A percentile compares a stretch with the other conserved stretches of the same genome.
Conservation (phyloP, 2,113 vertebrate genomes). For the Mirza zaza region DNA sequence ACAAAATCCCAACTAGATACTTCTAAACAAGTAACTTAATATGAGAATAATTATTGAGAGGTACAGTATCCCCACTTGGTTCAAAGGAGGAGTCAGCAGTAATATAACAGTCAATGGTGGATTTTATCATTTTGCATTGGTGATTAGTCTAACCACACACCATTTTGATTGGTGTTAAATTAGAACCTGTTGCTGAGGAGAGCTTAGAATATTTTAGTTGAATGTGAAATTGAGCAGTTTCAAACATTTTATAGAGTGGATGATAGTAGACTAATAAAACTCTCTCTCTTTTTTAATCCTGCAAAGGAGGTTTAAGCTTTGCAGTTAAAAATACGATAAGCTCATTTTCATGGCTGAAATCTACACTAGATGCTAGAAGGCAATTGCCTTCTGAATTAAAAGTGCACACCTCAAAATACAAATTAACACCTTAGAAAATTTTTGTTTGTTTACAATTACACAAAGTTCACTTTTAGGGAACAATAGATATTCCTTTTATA, state of each 20-base stretch:
- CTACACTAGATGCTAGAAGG: not conserved
- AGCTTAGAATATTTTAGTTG: slow-evolving; percentile 78
- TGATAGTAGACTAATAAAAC: slow-evolving; percentile 71
- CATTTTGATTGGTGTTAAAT: slow-evolving; percentile 80
- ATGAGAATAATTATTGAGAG: slow-evolving; percentile 50
- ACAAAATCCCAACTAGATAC: slow-evolving; percentile 61
- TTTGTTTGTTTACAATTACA: slow-evolving; percentile 14
- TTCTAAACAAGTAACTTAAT: slow-evolving; percentile 66
- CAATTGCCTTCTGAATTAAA: slow-evolving; percentile 39
- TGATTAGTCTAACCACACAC: slow-evolving; percentile 74
- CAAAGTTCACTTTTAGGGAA: not conserved
- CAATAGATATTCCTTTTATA: not conserved
- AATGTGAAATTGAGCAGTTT: slow-evolving; percentile 74
- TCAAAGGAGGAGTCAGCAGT: slow-evolving; percentile 57
- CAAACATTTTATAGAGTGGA: slow-evolving; percentile 70
- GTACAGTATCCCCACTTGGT: slow-evolving; percentile 41
- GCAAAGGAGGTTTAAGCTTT: slow-evolving; percentile 50
- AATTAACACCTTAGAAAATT: not conserved
- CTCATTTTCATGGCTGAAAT: slow-evolving; percentile 69
- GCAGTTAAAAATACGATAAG: slow-evolving; percentile 48
- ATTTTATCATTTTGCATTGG: slow-evolving; percentile 76
- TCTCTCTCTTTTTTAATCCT: slow-evolving; percentile 47
- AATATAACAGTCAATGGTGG: slow-evolving; percentile 4
- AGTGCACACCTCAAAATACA: slow-evolving; percentile 47
- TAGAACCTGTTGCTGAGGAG: slow-evolving; percentile 83